Evolutionary conservation across 2,113 vertebrate genomes (phyloP).

Genomic region (Reinhardtius hippoglossoides): DNA sequence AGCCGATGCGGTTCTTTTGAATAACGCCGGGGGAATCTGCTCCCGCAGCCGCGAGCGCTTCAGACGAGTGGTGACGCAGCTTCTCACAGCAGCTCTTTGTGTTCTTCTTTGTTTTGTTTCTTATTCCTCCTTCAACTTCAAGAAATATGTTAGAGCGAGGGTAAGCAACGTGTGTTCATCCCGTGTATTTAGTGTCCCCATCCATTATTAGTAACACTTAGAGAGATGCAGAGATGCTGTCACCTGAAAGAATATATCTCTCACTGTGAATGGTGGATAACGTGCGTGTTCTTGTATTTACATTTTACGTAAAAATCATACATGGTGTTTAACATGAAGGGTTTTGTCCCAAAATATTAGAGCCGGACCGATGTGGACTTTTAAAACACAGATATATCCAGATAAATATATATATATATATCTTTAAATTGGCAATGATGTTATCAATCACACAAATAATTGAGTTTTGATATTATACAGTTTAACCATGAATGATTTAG

Average conservation of each 20-base stretch:
- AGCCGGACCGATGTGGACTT: not conserved
- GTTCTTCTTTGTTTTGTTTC: constrained; percentile 33
- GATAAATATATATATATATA: too few relatives aligned
- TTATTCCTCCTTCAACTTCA: constrained; percentile 73
- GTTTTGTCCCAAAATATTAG: constrained; percentile 43
- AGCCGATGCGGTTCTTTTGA: constrained; percentile 4
- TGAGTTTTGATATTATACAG: too few relatives aligned
- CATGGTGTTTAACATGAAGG: constrained; percentile 12
- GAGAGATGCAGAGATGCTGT: not conserved
- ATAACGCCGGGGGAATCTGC: constrained; percentile 1
- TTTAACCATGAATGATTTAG: too few relatives aligned
- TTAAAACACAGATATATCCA: too few relatives aligned
- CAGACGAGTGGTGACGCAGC: not conserved
- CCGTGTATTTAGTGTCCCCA: constrained; percentile 40
- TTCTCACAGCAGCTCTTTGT: constrained; percentile 33
- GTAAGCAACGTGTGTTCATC: constrained; percentile 77
- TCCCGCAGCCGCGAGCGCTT: constrained; percentile 1
- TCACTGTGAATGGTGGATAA: not conserved
- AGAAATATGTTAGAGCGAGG: constrained; percentile 92
- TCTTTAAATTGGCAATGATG: too few relatives aligned
- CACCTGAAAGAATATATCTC: not conserved
- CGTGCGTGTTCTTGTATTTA: constrained; percentile 28
- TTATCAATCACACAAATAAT: too few relatives aligned
- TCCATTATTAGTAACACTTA: constrained; percentile 22
- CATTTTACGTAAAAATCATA: constrained; percentile 21